These are phyloP conservation scores for Drosophila ironensis DNA, from an alignment of 1,140 invertebrate species.

Conservation along the genomic window DNA sequence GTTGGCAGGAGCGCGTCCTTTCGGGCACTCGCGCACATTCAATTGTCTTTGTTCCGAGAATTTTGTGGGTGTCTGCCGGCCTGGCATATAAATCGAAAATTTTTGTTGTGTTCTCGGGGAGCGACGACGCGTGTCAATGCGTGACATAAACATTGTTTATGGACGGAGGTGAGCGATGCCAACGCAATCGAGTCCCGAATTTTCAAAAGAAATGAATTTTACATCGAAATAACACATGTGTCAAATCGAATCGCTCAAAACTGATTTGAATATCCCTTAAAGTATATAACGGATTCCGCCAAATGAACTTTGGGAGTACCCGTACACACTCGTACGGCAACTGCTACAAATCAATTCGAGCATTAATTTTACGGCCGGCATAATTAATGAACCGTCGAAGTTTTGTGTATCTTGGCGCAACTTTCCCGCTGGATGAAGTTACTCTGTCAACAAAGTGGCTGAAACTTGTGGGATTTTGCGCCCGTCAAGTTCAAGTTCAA, in stretches of 20 bases:
- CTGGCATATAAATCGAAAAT: conserved; percentile 68
- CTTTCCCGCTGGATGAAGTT: conserved; percentile 14
- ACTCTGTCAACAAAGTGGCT: conserved; percentile 1
- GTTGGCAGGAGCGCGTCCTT: conserved; percentile 4
- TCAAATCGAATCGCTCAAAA: neutral
- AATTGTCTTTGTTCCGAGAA: conserved; percentile 19
- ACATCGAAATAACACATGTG: conserved; percentile 23
- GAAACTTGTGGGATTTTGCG: neutral
- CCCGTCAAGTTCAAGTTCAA: conserved; percentile 10
- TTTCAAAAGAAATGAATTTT: conserved; percentile 2
- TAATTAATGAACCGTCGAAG: conserved; percentile 27
- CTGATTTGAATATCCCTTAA: conserved; percentile 20
- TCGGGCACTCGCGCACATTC: conserved; percentile 18
- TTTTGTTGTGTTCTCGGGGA: conserved; percentile 28
- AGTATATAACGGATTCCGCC: neutral
- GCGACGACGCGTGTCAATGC: conserved; percentile 40
- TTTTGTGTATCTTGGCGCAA: conserved; percentile 8
- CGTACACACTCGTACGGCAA: too few species aligned
- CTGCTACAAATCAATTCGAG: neutral
- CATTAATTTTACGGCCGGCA: conserved; percentile 7
- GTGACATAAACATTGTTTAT: conserved; percentile 60
- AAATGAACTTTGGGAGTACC: neutral
- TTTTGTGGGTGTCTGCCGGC: neutral
- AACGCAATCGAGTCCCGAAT: neutral
- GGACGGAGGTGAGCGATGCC: neutral